These are phyloP conservation scores for Cinara cedri DNA, from an alignment of 2,888 invertebrate genomes.

Conservation along the genomic window DNA sequence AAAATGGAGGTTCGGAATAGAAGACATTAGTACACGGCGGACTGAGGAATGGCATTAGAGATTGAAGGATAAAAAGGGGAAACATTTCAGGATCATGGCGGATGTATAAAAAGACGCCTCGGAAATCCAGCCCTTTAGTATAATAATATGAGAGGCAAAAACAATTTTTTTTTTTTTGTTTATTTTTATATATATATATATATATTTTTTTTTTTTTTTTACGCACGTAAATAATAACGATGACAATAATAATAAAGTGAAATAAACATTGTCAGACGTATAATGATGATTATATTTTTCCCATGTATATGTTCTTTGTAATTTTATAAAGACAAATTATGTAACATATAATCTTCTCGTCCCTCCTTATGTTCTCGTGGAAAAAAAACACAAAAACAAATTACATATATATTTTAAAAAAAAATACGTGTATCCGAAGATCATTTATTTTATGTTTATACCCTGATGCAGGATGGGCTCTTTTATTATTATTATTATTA, in stretches of 20 bases:
- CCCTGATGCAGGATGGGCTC: background rate
- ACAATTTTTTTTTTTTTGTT: background rate
- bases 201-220: no score
- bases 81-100: conserved; percentile 20
- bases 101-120: background rate
- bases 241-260: conserved; percentile 1
- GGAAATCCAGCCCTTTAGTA: conserved; percentile 22
- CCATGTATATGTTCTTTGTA: background rate
- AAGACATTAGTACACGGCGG: conserved; percentile 14
- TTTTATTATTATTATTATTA: no score
- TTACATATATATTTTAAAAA: conserved; percentile 27
- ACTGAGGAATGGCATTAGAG: conserved; percentile 12
- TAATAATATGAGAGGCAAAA: conserved; percentile 22
- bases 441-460: conserved; percentile 36
- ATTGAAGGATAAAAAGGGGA: conserved; percentile 17
- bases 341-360: background rate
- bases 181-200: no score
- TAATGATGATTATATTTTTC: conserved; percentile 31
- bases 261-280: conserved; percentile 10
- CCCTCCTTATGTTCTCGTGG: no score
- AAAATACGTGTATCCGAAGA: conserved; percentile 35
- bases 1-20: conserved; percentile 27
- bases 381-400: conserved; percentile 21
- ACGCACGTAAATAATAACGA: background rate
- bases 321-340: conserved; percentile 14